phyloP scores from a whole-genome alignment of 1,140 invertebrate species.

The Zophobas atratus region DNA sequence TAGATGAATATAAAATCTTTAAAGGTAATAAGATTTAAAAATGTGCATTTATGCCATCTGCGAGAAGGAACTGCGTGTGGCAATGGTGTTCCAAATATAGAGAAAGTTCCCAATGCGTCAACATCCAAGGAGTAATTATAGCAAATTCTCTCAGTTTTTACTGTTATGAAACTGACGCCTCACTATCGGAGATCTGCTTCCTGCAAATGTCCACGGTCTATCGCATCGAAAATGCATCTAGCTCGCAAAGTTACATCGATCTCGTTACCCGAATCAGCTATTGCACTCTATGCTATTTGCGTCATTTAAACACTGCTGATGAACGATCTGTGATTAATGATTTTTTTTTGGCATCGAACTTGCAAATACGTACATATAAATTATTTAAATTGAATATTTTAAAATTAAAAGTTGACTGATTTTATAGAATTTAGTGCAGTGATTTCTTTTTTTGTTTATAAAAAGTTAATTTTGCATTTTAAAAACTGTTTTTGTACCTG shows the following conservation, averaged over 20 bases:
- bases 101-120: slow-evolving; percentile 33
- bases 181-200: slow-evolving; percentile 31
- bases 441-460: no score
- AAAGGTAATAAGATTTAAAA: slow-evolving; percentile 5
- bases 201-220: slow-evolving; percentile 33
- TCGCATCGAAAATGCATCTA: slow-evolving; percentile 30
- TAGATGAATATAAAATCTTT: neutral
- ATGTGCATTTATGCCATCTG: slow-evolving; percentile 29
- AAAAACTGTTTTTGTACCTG: no score
- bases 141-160: neutral
- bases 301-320: slow-evolving; percentile 15
- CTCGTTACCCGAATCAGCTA: slow-evolving; percentile 10
- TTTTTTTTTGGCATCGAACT: neutral
- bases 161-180: slow-evolving; percentile 17
- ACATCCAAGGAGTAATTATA: slow-evolving; percentile 32
- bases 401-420: no score
- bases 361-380: no score
- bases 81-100: slow-evolving; percentile 28
- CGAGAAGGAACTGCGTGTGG: slow-evolving; percentile 7
- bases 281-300: slow-evolving; percentile 29
- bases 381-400: no score
- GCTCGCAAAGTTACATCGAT: slow-evolving; percentile 27
- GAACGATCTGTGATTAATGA: slow-evolving; percentile 18
- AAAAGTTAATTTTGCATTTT: no score
- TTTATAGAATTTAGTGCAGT: no score